Evolutionary conservation across 2,113 vertebrate species (phyloP).

Genomic region (Sterna hirundo): DNA sequence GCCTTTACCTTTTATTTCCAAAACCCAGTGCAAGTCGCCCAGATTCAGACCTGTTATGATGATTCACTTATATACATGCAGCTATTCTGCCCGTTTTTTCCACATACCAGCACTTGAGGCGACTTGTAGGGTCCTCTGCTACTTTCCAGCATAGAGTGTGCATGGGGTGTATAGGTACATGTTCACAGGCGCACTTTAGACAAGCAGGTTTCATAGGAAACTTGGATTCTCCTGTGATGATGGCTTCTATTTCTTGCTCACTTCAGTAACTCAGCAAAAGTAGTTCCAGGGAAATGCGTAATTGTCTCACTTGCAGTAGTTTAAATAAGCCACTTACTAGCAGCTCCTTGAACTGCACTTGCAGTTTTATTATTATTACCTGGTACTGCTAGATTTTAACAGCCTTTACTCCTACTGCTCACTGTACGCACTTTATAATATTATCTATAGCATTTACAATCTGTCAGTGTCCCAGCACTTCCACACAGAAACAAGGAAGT

Average conservation of each 20-base stretch:
- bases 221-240: not conserved
- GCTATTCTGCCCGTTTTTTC: not conserved
- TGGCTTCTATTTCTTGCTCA: not conserved
- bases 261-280: not conserved
- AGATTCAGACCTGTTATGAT: not conserved
- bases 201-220: not conserved
- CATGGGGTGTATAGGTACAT: rapidly evolving
- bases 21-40: not conserved
- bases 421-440: not conserved
- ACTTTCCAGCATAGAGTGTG: not conserved
- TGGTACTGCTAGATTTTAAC: not conserved
- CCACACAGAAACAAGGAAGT: not conserved
- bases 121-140: not conserved
- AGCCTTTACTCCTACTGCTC: not conserved
- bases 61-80: not conserved
- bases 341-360: not conserved
- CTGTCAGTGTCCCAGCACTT: not conserved
- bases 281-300: not conserved
- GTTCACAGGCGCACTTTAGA: not conserved
- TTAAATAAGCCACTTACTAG: not conserved
- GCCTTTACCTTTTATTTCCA: not conserved
- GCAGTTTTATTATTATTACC: not conserved
- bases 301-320: not conserved
- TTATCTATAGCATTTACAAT: not conserved
- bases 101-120: not conserved